Conservation (phyloP, 1,140 invertebrate genomes). For the Doryteuthis pealeii region DNA sequence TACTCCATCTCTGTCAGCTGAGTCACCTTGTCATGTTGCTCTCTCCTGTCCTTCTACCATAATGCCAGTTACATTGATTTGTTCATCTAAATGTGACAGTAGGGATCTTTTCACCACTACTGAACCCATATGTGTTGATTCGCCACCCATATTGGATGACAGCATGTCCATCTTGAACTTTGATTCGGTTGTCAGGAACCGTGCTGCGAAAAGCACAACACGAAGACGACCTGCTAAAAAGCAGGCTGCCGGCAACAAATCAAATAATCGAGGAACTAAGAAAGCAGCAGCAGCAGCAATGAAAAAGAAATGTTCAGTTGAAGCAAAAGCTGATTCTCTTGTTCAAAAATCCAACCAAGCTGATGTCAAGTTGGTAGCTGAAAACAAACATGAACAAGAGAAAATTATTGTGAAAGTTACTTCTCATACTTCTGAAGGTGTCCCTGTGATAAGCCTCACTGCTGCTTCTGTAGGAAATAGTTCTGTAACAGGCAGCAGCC, state of each 20-base stretch:
- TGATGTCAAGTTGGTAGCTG: neutral
- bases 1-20: neutral
- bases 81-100: no score
- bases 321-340: no score
- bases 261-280: no score
- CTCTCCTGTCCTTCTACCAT: neutral
- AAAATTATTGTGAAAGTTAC: conserved; percentile 3
- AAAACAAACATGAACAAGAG: neutral
- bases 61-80: neutral
- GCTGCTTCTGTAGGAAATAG: neutral
- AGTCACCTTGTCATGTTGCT: neutral
- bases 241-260: no score
- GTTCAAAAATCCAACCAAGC: neutral
- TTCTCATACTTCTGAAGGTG: neutral
- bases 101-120: no score
- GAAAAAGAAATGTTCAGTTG: no score
- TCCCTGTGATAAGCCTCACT: conserved; percentile 4
- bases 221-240: no score
- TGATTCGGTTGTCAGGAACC: neutral
- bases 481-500: no score
- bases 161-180: neutral
- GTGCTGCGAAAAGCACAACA: neutral
- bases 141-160: neutral
- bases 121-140: neutral
- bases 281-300: no score